Evolutionary conservation across 2,113 vertebrate genomes (phyloP).

Genomic region (Spizaetus ornatus): DNA sequence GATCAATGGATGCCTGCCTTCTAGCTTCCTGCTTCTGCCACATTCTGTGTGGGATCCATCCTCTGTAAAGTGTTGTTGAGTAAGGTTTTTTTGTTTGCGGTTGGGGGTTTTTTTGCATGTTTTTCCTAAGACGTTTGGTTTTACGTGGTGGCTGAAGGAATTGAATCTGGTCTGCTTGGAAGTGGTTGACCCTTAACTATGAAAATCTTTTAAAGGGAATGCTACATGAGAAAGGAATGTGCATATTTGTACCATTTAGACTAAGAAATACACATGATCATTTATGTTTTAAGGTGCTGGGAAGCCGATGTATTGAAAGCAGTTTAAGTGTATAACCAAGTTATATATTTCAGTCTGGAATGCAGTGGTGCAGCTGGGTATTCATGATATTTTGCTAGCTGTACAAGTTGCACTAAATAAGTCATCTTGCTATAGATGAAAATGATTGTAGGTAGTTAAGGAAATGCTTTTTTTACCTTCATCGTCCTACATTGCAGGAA

Average conservation of each 20-base stretch:
- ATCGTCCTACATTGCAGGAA: background rate
- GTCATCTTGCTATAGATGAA: background rate
- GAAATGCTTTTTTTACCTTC: background rate
- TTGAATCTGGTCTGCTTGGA: background rate
- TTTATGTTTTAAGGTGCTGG: background rate
- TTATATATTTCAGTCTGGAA: background rate
- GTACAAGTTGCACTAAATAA: background rate
- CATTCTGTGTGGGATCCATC: too few species aligned
- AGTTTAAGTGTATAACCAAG: background rate
- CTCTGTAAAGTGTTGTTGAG: background rate
- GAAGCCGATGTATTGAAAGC: background rate
- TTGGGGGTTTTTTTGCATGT: accelerated
- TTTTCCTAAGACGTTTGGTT: background rate
- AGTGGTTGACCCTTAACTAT: background rate
- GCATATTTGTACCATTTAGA: background rate
- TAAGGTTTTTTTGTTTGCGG: accelerated
- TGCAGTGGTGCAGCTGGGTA: background rate
- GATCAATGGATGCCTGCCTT: background rate
- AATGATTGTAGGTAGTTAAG: background rate
- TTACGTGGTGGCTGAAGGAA: background rate
- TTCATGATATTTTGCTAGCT: background rate
- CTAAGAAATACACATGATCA: background rate
- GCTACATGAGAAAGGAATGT: background rate
- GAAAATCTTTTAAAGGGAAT: background rate
- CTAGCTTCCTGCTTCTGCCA: background rate